Evolutionary conservation across 1,140 invertebrate species (phyloP).

Genomic region (Chelonus insularis): DNA sequence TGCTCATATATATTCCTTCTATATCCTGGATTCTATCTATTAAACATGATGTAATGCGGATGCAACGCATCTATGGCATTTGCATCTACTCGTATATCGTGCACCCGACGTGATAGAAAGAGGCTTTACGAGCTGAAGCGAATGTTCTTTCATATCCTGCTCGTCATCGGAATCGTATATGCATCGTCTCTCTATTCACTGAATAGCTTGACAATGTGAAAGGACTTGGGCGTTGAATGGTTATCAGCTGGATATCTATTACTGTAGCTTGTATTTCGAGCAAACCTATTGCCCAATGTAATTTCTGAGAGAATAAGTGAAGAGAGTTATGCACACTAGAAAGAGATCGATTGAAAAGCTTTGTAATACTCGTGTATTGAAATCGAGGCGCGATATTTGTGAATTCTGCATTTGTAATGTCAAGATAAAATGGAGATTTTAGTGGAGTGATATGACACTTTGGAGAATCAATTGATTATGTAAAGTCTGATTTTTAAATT

Average conservation of each 20-base stretch:
- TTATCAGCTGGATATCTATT: conserved; percentile 24
- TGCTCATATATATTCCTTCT: not conserved
- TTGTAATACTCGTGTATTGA: conserved; percentile 5
- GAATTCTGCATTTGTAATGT: not conserved
- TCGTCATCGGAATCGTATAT: conserved; percentile 6
- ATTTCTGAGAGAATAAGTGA: not conserved
- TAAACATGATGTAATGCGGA: conserved; percentile 21
- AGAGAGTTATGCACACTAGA: too few relatives aligned
- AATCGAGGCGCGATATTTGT: not conserved
- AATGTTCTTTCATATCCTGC: conserved; percentile 24
- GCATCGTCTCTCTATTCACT: conserved; percentile 2
- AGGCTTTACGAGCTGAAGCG: not conserved
- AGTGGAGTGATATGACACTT: conserved; percentile 11
- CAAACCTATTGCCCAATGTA: conserved; percentile 5
- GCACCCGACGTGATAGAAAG: not conserved
- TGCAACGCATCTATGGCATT: not conserved
- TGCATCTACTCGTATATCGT: conserved; percentile 5
- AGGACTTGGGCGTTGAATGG: conserved; percentile 18
- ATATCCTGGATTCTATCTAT: conserved; percentile 11
- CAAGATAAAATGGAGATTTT: conserved; percentile 17
- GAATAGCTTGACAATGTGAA: conserved; percentile 21
- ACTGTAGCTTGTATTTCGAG: not conserved
- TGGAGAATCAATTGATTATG: not conserved
- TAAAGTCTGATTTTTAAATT: too few relatives aligned
- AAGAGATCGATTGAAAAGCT: not conserved